Evolutionary conservation across 2,113 vertebrate genomes (phyloP), one percentile per base, ranked within the genome.

Genomic region (Oreotragus oreotragus): DNA sequence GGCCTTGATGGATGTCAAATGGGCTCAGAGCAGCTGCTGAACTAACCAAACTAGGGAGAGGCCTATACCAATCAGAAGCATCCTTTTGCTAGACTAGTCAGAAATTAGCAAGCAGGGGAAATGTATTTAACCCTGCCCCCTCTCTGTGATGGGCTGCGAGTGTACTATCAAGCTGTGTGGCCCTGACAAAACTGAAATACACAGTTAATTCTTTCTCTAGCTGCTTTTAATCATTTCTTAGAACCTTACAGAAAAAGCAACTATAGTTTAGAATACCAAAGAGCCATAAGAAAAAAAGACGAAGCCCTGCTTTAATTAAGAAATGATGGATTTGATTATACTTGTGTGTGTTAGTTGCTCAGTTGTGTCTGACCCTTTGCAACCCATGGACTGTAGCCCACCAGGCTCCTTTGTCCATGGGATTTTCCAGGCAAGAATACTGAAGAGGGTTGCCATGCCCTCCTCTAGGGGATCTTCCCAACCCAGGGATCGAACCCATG

Each of bases 291-390:
- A 64, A 90, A 96, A 96, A 85, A 80, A 4, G 23, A 33, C 8
- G 89, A 43, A 76, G 36, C 39, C 5, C 87, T 14, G 60, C 76
- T 97, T 96, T 96, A 96, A 97, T 97, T 96, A 97, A 97, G 84
- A 91, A 95, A 96, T 62, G 27, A 92, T 92, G 6, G 51, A 86
- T 83, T 66, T 76, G 36, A 76, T 76, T 27, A 51, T 73, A 84
- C 45, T 90, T 94, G 88, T 33, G 51, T 70, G n/a, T 70, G 19
- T 70, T 23, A 70, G 19, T 70, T 70, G n/a, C 66, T 39, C 19
- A 39, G n/a, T 11, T 70, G 66, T 23, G 19, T 70, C n/a, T 70
- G 19, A 39, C 10, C n/a, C 66, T 70, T 70, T 70, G n/a, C 0
- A 5, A 70, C n/a, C n/a, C 66, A 23, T 13, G 66, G 19, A 70